A percentile compares a stretch with the other conserved stretches of the same genome.
These are phyloP conservation scores for Campoletis sonorensis DNA, from an alignment of 1,140 invertebrate species.

Conservation along the genomic window DNA sequence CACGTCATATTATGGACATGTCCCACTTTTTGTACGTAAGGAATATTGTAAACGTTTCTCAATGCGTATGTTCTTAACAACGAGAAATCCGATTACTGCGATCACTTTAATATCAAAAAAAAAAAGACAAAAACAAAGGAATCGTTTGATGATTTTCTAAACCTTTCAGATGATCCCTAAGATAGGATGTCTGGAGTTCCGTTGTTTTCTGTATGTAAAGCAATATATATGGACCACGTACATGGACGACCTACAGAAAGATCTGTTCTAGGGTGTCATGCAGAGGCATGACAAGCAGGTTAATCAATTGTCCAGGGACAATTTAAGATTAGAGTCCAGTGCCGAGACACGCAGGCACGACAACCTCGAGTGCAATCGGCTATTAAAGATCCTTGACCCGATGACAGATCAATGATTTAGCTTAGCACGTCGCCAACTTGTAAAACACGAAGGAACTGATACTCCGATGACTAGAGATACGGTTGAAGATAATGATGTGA, in stretches of 20 bases:
- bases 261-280: not conserved
- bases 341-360: not conserved
- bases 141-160: no score
- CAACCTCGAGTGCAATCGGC: constrained; percentile 22
- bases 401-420: not conserved
- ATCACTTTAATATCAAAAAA: no score
- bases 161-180: no score
- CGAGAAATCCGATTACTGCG: no score
- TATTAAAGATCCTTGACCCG: not conserved
- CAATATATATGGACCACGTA: not conserved
- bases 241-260: not conserved
- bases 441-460: not conserved
- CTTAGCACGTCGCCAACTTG: not conserved
- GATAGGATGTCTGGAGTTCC: not conserved
- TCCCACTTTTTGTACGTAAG: no score
- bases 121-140: no score
- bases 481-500: no score
- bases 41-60: no score
- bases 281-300: not conserved
- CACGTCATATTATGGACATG: no score
- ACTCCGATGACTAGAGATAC: not conserved
- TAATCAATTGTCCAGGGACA: not conserved
- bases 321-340: not conserved
- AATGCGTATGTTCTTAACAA: no score
- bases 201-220: not conserved